Evolutionary conservation across 1,140 invertebrate genomes (phyloP), one percentile per base, ranked within the genome.

Genomic region (Drosophila setifemur): DNA sequence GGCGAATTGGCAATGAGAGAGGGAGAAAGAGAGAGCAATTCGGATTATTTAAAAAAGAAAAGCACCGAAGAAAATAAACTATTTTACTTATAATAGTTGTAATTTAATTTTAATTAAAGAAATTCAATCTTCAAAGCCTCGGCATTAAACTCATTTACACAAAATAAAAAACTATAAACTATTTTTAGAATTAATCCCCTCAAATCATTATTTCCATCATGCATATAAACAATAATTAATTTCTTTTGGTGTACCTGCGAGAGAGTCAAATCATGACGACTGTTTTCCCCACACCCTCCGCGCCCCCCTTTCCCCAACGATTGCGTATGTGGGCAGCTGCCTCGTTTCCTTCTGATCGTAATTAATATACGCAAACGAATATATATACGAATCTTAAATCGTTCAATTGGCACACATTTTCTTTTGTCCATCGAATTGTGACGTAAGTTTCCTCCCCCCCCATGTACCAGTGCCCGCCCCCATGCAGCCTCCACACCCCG

Each of bases 321-420:
- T 6, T n/a, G 23, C 7, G 39, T 49, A 25, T 64, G 60, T 64
- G 60, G 60, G 42, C 57, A 40, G 57, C 60, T 64, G 60, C 25
- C 57, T 23, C 45, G 14, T 52, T 71, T 61, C 40, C 68, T 29
- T 39, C 37, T 28, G 52, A 71, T 71, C 68, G 68, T 25, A 28
- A 33, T 71, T 33, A 45, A 58, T 29, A 69, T 42, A 42, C 12
- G 9, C 1, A 25, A 6, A 12, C 21, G n/a, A 29, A 11, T 37
- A 7, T 23, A 25, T 37, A 29, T 40, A 26, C 14, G 42, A 49
- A 48, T 64, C 16, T 73, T 73, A 66, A 61, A 83, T 78, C 42
- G 82, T 66, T 53, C 54, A 73, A 73, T 83, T 83, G 78, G 78
- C 78, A 83, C 78, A 83, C 79, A 85, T 83, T 83, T 78, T 31